These are phyloP conservation scores for Venturia canescens DNA, from an alignment of 1,140 invertebrate species.

Conservation along the genomic window DNA sequence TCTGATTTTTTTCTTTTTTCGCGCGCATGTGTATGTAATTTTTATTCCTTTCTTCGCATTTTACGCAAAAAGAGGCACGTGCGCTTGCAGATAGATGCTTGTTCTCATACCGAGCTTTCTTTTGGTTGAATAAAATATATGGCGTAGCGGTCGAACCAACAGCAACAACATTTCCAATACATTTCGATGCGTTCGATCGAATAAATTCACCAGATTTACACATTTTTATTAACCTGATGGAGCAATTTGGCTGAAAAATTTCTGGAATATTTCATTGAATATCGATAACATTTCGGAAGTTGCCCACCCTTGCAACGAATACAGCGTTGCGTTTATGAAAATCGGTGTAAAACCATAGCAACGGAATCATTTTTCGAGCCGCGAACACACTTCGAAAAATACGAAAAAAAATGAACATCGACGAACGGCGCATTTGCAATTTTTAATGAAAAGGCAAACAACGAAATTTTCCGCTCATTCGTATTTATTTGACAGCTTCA, in stretches of 20 bases:
- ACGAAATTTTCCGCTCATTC: not conserved
- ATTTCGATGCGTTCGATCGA: not conserved
- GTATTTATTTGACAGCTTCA: slow-evolving; percentile 1
- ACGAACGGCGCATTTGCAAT: not conserved
- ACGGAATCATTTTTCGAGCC: too few species aligned
- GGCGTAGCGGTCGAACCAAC: not conserved
- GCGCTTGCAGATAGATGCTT: not conserved
- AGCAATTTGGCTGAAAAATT: too few species aligned
- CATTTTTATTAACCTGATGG: too few species aligned
- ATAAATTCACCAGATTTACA: not conserved
- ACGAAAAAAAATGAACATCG: not conserved
- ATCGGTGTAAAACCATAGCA: too few species aligned
- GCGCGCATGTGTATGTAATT: not conserved
- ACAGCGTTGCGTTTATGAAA: too few species aligned
- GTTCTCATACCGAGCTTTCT: not conserved
- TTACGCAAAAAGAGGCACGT: not conserved
- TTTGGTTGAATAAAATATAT: not conserved
- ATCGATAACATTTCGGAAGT: too few species aligned
- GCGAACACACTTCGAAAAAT: not conserved
- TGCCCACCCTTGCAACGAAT: too few species aligned
- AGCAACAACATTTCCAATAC: not conserved
- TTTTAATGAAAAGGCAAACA: not conserved
- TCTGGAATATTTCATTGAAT: too few species aligned
- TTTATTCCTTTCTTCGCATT: not conserved
- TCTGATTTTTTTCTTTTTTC: slow-evolving; percentile 1